Percentiles rank a stretch among this genome's conserved stretches.
phyloP scores from a whole-genome alignment of 2,113 vertebrate species.

The Actenoides hombroni region DNA sequence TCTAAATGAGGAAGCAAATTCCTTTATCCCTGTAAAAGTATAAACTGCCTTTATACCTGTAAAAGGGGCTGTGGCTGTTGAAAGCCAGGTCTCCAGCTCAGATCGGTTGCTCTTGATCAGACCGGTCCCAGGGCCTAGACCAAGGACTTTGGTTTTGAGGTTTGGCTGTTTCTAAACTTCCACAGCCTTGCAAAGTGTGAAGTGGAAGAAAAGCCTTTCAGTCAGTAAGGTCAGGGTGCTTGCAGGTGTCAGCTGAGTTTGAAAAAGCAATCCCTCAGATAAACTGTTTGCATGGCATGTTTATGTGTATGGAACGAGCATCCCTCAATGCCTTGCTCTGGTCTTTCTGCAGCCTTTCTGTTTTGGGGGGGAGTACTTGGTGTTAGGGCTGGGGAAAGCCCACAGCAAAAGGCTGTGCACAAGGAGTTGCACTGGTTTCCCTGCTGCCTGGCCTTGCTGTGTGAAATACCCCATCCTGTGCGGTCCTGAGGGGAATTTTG shows the following conservation, averaged over 20 bases:
- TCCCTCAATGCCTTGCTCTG: not conserved
- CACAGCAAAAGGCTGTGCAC: not conserved
- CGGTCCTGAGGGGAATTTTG: not conserved
- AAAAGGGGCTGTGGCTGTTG: not conserved
- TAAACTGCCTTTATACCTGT: not conserved
- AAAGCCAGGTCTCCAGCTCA: not conserved
- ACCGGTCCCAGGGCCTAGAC: not conserved
- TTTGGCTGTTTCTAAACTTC: not conserved
- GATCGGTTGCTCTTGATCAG: not conserved
- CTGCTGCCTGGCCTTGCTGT: not conserved
- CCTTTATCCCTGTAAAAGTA: not conserved
- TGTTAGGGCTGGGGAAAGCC: not conserved
- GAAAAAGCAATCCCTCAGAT: not conserved
- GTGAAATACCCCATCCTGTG: accelerated
- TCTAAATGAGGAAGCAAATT: not conserved
- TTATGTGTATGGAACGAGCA: not conserved
- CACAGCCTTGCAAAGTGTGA: not conserved
- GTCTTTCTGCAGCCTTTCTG: not conserved
- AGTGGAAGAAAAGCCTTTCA: not conserved
- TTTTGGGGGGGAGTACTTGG: not conserved
- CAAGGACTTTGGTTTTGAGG: not conserved
- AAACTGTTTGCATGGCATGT: not conserved
- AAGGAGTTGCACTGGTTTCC: not conserved
- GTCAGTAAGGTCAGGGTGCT: not conserved
- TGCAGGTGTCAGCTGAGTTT: not conserved